A percentile compares a stretch with the other conserved stretches of the same genome.
Conservation (phyloP, 2,888 invertebrate genomes). For the Phalera bucephala region DNA sequence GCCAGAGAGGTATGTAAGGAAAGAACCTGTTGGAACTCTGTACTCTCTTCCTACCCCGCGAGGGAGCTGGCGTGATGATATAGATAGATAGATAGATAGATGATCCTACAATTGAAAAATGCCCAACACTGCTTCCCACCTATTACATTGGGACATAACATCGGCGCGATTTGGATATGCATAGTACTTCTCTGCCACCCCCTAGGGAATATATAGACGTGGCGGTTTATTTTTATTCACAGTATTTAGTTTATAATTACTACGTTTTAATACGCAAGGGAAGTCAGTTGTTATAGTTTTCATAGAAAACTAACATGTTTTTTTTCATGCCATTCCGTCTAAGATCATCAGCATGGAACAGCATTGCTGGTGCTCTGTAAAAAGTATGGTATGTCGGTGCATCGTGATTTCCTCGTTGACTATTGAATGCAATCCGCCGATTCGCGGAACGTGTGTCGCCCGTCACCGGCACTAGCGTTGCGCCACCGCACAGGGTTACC, state of each 20-base stretch:
- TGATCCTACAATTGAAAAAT: too few species aligned
- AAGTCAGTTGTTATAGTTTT: not conserved
- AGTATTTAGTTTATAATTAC: not conserved
- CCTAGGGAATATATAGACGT: too few species aligned
- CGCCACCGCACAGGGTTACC: conserved; percentile 29
- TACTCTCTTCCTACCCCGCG: too few species aligned
- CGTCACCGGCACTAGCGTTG: conserved; percentile 24
- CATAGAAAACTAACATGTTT: not conserved
- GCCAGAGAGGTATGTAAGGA: too few species aligned
- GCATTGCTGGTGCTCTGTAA: conserved; percentile 10
- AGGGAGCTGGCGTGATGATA: too few species aligned
- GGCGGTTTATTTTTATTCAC: too few species aligned
- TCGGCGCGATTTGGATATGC: too few species aligned
- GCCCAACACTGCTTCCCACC: too few species aligned
- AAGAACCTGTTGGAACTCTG: too few species aligned
- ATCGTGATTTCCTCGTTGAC: conserved; percentile 51
- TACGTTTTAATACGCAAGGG: not conserved
- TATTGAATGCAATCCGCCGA: conserved; percentile 49
- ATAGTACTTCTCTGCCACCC: too few species aligned
- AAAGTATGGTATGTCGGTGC: conserved; percentile 7
- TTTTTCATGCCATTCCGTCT: conserved; percentile 3
- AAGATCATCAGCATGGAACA: conserved; percentile 2
- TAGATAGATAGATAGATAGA: too few species aligned
- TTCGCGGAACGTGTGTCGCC: conserved; percentile 62
- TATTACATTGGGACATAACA: too few species aligned